These are phyloP conservation scores for Rhorus exstirpatorius DNA, from an alignment of 2,888 invertebrate species.

Conservation along the genomic window DNA sequence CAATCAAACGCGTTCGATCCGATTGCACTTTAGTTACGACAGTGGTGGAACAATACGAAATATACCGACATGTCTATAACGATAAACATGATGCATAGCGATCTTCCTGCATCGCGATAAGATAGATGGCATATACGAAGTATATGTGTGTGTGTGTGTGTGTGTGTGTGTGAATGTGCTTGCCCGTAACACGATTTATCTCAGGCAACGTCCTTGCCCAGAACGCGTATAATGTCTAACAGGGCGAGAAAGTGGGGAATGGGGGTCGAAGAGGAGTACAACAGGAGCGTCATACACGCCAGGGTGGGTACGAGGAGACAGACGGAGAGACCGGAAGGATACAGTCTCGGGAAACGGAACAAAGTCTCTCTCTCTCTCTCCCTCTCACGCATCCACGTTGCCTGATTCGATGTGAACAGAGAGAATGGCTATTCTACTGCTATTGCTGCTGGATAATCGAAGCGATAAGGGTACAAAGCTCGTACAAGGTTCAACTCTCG, in stretches of 20 bases:
- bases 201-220: slow-evolving; percentile 64
- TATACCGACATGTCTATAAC: slow-evolving; percentile 4
- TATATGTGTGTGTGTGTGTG: slow-evolving; percentile 67
- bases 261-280: slow-evolving; percentile 21
- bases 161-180: slow-evolving; percentile 56
- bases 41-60: slow-evolving; percentile 20
- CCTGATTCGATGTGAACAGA: slow-evolving; percentile 61
- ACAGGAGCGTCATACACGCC: slow-evolving; percentile 19
- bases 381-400: slow-evolving; percentile 63
- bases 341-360: slow-evolving; percentile 62
- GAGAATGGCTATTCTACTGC: slow-evolving; percentile 17
- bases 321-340: slow-evolving; percentile 60
- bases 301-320: slow-evolving; percentile 48
- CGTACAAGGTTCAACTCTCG: slow-evolving; percentile 46
- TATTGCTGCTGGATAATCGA: slow-evolving; percentile 75
- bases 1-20: background rate
- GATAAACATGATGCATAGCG: slow-evolving; percentile 32
- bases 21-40: slow-evolving; percentile 10
- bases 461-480: slow-evolving; percentile 74
- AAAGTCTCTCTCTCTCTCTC: too few species aligned
- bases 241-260: slow-evolving; percentile 11
- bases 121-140: slow-evolving; percentile 60
- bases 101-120: slow-evolving; percentile 64
- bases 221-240: slow-evolving; percentile 64
- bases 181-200: slow-evolving; percentile 67